Conservation (phyloP, 2,797 vertebrate genomes). For the Ciconia nigra region DNA sequence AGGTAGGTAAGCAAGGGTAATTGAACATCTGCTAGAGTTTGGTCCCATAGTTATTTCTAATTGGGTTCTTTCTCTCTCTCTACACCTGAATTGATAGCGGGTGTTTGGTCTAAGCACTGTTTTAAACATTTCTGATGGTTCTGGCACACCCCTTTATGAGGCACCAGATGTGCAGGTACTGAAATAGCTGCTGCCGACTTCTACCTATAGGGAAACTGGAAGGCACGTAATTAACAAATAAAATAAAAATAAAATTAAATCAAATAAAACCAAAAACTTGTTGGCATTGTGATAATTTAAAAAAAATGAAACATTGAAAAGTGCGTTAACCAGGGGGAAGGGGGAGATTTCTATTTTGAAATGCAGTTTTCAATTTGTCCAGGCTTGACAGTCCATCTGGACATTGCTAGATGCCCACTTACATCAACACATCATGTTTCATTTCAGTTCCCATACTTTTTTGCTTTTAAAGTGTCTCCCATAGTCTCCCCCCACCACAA, state of each 20-base stretch:
- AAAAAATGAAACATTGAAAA: background rate
- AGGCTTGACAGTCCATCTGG: background rate
- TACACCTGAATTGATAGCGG: constrained; percentile 50
- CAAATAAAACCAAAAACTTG: background rate
- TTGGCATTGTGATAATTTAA: background rate
- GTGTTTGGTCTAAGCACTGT: constrained; percentile 47
- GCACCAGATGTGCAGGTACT: constrained; percentile 64
- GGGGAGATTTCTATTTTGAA: background rate
- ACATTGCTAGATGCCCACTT: background rate
- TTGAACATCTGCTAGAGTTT: constrained; percentile 58
- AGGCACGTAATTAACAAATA: background rate
- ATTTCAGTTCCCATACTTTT: background rate
- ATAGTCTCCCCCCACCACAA: background rate
- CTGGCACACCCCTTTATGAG: constrained; percentile 67
- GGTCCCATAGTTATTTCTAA: constrained; percentile 55
- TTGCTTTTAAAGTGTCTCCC: background rate
- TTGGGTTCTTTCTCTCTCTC: constrained; percentile 17
- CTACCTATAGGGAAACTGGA: constrained; percentile 6
- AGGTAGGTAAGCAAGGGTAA: constrained; percentile 40
- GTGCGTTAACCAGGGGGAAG: background rate
- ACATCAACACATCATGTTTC: background rate
- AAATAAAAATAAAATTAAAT: background rate
- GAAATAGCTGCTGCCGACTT: constrained; percentile 20
- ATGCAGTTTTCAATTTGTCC: background rate
- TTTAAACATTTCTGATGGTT: constrained; percentile 65